Evolutionary conservation across 1,140 invertebrate genomes (phyloP), one percentile per base, ranked within the genome.

Genomic region (Colletes gigas): DNA sequence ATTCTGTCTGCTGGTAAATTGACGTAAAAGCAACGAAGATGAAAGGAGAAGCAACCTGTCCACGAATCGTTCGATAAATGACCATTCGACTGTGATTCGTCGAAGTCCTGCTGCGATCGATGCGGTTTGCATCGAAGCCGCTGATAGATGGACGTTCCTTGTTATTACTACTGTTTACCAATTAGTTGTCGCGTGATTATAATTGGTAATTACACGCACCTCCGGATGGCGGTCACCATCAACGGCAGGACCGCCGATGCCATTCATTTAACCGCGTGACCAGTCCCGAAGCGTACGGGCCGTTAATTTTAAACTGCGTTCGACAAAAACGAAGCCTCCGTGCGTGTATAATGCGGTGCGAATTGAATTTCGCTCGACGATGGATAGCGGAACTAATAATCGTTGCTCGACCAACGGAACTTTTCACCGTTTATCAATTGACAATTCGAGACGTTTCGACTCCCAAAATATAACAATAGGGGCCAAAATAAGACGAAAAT

Each of bases 101-200:
- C 44, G n/a, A 63, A 55, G 21, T 57, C 68, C 67, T 19, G 71
- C 85, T 80, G 39, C 39, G 47, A 67, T 4, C 59, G 15, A 62
- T 21, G 50, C 21, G 21, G 21, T 14, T 52, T 59, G 62, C 21
- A 6, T 9, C 57, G 77, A 62, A 39, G 44, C 57, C 39, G 54
- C 54, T 83, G 83, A 85, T 83, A 69, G 81, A 87, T 83, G 54
- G 39, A 65, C 63, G 75, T 41, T 30, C 57, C 47, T 83, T 79
- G 80, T 86, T 86, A 83, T 86, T 85, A 85, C 57, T 80, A 81
- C 73, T 85, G 73, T 87, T 87, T 83, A 83, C 83, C 78, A 87
- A 87, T 87, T 87, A 87, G 81, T 54, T 67, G 57, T 63, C 39
- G 77, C 57, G 30, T 60, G 79, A 86, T 86, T 84, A 86, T 86